Conservation (phyloP, 2,888 invertebrate genomes). For the Drosophila rellima region DNA sequence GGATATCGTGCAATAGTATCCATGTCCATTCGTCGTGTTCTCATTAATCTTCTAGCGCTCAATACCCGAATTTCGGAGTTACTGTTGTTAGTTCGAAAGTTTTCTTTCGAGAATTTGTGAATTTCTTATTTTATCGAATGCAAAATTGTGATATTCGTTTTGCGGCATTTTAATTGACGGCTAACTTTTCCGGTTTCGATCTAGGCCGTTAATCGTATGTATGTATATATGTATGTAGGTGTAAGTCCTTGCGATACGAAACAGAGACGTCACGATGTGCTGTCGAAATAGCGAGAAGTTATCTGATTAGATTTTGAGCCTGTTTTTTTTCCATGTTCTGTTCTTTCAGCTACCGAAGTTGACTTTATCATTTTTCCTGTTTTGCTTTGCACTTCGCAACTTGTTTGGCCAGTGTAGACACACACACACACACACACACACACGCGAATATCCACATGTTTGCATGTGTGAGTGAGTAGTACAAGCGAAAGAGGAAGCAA, state of each 20-base stretch:
- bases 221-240: not conserved
- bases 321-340: conserved; percentile 28
- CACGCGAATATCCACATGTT: not conserved
- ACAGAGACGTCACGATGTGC: not conserved
- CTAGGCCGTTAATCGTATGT: not conserved
- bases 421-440: not conserved
- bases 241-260: not conserved
- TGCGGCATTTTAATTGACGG: not conserved
- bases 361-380: conserved; percentile 39
- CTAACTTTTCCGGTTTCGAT: not conserved
- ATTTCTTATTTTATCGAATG: no score
- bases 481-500: conserved; percentile 7
- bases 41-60: no score
- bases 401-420: conserved; percentile 43
- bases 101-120: no score
- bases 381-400: conserved; percentile 43
- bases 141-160: not conserved
- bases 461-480: not conserved
- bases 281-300: conserved; percentile 3
- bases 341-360: conserved; percentile 14
- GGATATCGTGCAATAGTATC: no score
- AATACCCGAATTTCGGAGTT: no score
- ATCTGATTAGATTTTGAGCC: conserved; percentile 30
- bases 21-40: no score
- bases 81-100: no score